Base-by-base conservation (phyloP, 23 tunicate species). In the Phallusia fumigata region DNA sequence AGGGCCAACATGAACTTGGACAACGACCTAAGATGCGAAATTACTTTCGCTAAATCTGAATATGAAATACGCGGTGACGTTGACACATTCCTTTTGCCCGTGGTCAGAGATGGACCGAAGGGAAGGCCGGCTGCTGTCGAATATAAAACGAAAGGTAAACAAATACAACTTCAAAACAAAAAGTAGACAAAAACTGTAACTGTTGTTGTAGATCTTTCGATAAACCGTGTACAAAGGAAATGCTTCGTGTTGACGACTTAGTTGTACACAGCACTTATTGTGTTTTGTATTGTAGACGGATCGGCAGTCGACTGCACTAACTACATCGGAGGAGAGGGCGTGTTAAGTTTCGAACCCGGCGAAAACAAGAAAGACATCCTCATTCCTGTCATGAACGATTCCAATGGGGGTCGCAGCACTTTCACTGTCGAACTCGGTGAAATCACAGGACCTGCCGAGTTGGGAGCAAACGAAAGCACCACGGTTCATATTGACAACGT, bases 321-420 rank as follows among this genome's bases (percentile, higher is more conserved):
- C 35, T 94, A 78, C 85, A 94, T 94, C 80, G 98, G 98, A 49
- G 98, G 82, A n/a, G 88, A 86, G 19, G 97, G 97, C 36, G 53
- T 47, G 26, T 31, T 82, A 33, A 78, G 76, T 19, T 81, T 94
- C 52, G 88, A 89, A 11, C 36, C 88, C 0, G 90, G 90, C 18
- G 98, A 94, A 64, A 84, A 74, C 26, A 64, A 85, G 53, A 89
- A 83, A 64, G 90, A 94, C 50, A 86, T 94, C 58, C 86, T 94
- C 21, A 84, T 94, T 36, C 98, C 98, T 15, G 80, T 94, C 76
- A 88, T 94, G 84, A 94, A 94, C 58, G 98, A 94, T 79, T 49
- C 87, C 31, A 75, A 83, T 34, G 98, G 98, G 0, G 98, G 90
- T n/a, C 44, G 80, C 47, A 88, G 85, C 6, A 47, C 79, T 22